Evolutionary conservation across 2,797 vertebrate species (phyloP), one percentile per base, ranked within the genome.

Genomic region (Sus cebifrons): DNA sequence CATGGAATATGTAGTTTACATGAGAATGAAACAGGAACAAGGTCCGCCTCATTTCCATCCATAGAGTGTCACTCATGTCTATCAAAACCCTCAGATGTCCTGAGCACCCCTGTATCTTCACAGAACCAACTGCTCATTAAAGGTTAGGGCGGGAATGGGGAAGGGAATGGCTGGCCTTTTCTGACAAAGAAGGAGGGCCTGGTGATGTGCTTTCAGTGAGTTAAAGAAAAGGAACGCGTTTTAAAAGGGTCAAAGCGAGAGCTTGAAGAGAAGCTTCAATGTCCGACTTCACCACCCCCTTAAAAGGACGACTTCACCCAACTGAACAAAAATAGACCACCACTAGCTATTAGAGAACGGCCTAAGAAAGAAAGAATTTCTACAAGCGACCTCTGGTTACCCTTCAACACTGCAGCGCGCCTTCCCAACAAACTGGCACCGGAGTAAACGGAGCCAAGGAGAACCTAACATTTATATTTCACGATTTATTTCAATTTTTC

Each of bases 341-440:
- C 58, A 88, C n/a, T 62, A 88, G 89, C 86, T 93, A 79, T 84
- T 65, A 96, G 54, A 65, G 86, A 97, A 75, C 75, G 82, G 40
- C 21, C 65, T 93, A 89, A 96, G 25, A 86, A 89, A 97, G 27
- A 88, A 73, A 85, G 91, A 92, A 86, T 86, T 95, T 97, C 71
- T 89, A 86, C 65, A 88, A 52, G 83, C 97, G 97, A 98, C 96
- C 96, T 98, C 97, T 88, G 93, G 64, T 95, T 97, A 96, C 84
- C 93, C 94, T 96, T 93, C 96, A 97, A 54, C 60, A 95, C 6
- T 54, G 52, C 49, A 96, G 90, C 27, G 3, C 36, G 36, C 89
- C 94, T 93, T 85, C 97, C 79, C 86, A 96, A 94, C 40, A 97
- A 81, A 95, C 44, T 84, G 93, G 44, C 60, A 67, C 90, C 49